Base-by-base conservation (phyloP, 2,113 vertebrate genomes). In the Oryzias curvinotus region DNA sequence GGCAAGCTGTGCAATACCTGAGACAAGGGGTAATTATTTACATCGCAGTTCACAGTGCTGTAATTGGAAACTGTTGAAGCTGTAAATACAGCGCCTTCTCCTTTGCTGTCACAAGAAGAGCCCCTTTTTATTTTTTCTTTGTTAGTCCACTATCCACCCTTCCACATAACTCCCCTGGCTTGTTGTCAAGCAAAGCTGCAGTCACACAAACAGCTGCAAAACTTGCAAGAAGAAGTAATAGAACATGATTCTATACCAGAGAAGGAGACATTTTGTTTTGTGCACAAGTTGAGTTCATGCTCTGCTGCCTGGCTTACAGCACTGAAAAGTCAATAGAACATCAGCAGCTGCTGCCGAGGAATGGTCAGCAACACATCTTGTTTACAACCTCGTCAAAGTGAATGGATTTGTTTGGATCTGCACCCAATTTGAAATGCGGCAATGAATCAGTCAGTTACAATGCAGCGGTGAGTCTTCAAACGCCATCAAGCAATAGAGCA, bases 21-120 rank as follows among this genome's bases (percentile, higher is more conserved):
- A 14, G 5, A 60, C 65, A 74, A 68, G 68, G 51, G 58, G 53
- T 82, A 73, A 83, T 88, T 86, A 86, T 89, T 87, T 79, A 87
- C 63, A 70, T 54, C 68, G 60, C 68, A 85, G 80, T 87, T 87
- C 77, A 84, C 72, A 41, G 70, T 76, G 70, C 68, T 83, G 80
- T 85, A 87, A 88, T 90, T 88, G 77, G 82, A 90, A 88, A 78
- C 80, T 86, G 83, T 86, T 82, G 83, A 85, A 88, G 78, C 73
- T 85, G 82, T 88, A 88, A 88, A 87, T 89, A 86, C 70, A 79
- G 53, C 45, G 65, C 49, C 75, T 50, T 85, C 72, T 79, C 81
- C 52, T 63, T 61, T 70, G 53, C 71, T 69, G 82, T 78, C 85
- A 77, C 57, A n/a, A 36, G 50, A 36, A 60, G 62, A 56, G 45